Conservation (phyloP, 2,797 vertebrate genomes). For the Vipera latastei region DNA sequence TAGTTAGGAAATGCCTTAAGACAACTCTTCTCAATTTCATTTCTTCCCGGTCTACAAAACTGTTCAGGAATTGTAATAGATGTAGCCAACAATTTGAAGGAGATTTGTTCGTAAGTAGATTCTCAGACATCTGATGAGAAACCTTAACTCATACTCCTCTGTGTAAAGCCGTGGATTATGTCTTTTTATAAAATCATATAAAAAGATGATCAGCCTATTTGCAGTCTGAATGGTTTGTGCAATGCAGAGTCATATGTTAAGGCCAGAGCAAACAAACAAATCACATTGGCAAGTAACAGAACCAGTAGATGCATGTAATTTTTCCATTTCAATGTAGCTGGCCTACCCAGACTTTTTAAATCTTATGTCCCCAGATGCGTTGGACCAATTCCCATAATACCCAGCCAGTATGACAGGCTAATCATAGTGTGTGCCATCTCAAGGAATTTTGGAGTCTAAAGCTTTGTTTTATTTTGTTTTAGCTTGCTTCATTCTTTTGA, state of each 20-base stretch:
- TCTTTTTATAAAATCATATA: background rate
- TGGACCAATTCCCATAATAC: background rate
- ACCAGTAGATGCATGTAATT: background rate
- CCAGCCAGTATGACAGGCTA: background rate
- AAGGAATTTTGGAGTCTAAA: background rate
- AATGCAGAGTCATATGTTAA: background rate
- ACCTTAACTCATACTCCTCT: no score
- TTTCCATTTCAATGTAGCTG: background rate
- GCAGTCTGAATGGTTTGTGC: background rate
- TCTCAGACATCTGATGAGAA: background rate
- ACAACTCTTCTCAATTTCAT: background rate
- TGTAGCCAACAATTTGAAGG: background rate
- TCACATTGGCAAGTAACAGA: background rate
- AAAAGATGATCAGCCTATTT: background rate
- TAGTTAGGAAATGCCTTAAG: background rate
- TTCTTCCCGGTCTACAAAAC: background rate
- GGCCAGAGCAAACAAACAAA: background rate
- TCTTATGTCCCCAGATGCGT: background rate
- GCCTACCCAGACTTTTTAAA: conserved; percentile 10
- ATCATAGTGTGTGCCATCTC: background rate
- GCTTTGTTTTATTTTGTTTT: conserved; percentile 14
- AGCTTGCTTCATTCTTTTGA: background rate
- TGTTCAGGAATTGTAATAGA: background rate
- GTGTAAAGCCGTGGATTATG: background rate
- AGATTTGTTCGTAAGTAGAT: background rate